Percentiles rank a stretch among this genome's conserved stretches.
phyloP scores from a whole-genome alignment of 1,140 invertebrate genomes.

The Dreissena polymorpha region DNA sequence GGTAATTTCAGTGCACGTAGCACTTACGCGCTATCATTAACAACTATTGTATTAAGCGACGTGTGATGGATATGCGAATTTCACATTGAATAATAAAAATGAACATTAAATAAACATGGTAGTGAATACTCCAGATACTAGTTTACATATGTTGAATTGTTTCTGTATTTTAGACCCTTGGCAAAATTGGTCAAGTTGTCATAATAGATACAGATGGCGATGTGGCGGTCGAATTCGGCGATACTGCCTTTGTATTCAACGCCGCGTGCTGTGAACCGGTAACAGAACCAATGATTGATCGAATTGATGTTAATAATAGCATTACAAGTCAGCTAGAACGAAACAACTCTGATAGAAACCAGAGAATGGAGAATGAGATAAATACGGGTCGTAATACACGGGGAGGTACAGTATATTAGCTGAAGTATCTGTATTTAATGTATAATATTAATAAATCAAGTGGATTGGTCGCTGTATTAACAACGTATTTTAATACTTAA shows the following conservation, averaged over 20 bases:
- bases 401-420: not conserved
- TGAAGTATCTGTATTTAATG: not conserved
- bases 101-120: not conserved
- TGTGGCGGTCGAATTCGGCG: constrained; percentile 59
- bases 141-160: not conserved
- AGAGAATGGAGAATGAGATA: not conserved
- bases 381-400: not conserved
- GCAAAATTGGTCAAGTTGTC: constrained; percentile 59
- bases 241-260: constrained; percentile 61
- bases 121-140: not conserved
- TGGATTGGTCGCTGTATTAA: not conserved
- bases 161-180: constrained; percentile 52
- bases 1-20: too few species aligned
- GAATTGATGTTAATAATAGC: not conserved
- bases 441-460: not conserved
- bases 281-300: not conserved
- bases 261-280: constrained; percentile 56
- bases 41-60: too few species aligned
- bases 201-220: constrained; percentile 68
- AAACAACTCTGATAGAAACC: not conserved
- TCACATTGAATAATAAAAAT: not conserved
- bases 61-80: too few species aligned
- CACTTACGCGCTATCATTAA: too few species aligned
- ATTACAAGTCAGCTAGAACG: not conserved
- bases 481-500: not conserved